Percentiles rank a stretch among this genome's conserved stretches.
These are phyloP conservation scores for Hololepta plana DNA, from an alignment of 2,888 invertebrate species.

Conservation along the genomic window DNA sequence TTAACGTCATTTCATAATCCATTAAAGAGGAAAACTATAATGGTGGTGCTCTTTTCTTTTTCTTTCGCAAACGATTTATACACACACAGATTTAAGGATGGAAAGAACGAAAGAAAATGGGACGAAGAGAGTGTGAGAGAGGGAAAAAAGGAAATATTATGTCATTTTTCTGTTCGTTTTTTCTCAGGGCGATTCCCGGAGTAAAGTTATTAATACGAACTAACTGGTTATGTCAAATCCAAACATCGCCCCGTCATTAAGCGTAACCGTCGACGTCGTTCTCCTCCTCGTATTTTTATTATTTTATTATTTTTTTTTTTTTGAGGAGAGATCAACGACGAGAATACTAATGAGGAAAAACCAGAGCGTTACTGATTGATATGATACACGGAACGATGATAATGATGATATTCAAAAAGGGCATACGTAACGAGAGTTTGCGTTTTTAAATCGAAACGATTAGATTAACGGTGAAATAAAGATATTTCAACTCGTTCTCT, in stretches of 20 bases:
- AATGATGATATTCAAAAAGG: no score
- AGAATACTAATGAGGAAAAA: conserved; percentile 29
- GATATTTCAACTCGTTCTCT: no score
- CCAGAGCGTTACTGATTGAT: conserved; percentile 24
- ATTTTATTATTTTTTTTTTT: no score
- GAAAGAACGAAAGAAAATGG: conserved; percentile 4
- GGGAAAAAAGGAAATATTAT: conserved; percentile 25
- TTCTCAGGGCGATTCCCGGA: conserved; percentile 15
- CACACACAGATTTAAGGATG: background rate
- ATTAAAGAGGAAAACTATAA: no score
- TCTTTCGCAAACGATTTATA: no score
- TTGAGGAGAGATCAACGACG: conserved; percentile 16
- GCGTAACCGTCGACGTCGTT: no score
- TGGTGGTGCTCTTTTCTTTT: no score
- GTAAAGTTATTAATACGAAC: conserved; percentile 32
- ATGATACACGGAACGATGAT: conserved; percentile 16
- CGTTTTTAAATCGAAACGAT: no score
- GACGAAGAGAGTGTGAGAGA: conserved; percentile 8
- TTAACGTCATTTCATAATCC: no score
- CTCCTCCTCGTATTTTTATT: no score
- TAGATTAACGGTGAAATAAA: no score
- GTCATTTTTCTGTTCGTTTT: conserved; percentile 29
- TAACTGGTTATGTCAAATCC: conserved; percentile 33
- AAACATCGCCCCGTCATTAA: conserved; percentile 28
- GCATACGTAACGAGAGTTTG: conserved; percentile 22